A percentile compares a stretch with the other conserved stretches of the same genome.
phyloP scores from a whole-genome alignment of 1,140 invertebrate genomes.

The Calosoma granatense region DNA sequence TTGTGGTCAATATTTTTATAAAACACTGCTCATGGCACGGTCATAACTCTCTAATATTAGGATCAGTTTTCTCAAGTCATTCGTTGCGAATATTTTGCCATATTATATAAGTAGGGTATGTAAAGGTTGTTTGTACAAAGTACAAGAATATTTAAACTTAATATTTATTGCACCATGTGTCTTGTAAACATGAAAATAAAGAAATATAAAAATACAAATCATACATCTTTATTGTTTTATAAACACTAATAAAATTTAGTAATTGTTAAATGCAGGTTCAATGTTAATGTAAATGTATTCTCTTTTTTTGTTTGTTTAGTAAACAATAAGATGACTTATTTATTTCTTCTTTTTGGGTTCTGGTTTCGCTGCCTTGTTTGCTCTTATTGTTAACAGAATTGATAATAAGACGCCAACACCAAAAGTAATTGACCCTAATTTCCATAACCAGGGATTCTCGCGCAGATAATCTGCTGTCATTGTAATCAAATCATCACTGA shows the following conservation, averaged over 20 bases:
- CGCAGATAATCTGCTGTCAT: constrained; percentile 49
- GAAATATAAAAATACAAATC: constrained; percentile 14
- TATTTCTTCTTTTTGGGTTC: constrained; percentile 44
- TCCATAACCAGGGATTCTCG: constrained; percentile 58
- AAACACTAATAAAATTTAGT: too few relatives aligned
- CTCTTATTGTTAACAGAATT: constrained; percentile 40
- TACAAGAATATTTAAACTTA: too few relatives aligned
- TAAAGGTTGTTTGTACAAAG: too few relatives aligned
- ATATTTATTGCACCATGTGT: constrained; percentile 14
- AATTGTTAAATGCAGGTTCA: constrained; percentile 2
- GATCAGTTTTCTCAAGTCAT: too few relatives aligned
- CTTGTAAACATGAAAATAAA: constrained; percentile 11
- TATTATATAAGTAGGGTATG: too few relatives aligned
- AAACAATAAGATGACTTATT: constrained; percentile 26
- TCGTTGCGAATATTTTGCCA: too few relatives aligned
- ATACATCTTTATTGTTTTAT: constrained; percentile 9
- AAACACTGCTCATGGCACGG: too few relatives aligned
- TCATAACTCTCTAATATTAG: too few relatives aligned
- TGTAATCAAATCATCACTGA: constrained; percentile 60
- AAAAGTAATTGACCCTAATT: constrained; percentile 48
- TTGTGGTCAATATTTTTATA: too few relatives aligned
- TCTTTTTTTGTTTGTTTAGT: constrained; percentile 19
- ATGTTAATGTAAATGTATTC: constrained; percentile 20
- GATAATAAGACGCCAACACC: constrained; percentile 36
- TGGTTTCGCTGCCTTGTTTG: constrained; percentile 33